phyloP scores from a whole-genome alignment of 1,140 invertebrate species.

The Homarus americanus region DNA sequence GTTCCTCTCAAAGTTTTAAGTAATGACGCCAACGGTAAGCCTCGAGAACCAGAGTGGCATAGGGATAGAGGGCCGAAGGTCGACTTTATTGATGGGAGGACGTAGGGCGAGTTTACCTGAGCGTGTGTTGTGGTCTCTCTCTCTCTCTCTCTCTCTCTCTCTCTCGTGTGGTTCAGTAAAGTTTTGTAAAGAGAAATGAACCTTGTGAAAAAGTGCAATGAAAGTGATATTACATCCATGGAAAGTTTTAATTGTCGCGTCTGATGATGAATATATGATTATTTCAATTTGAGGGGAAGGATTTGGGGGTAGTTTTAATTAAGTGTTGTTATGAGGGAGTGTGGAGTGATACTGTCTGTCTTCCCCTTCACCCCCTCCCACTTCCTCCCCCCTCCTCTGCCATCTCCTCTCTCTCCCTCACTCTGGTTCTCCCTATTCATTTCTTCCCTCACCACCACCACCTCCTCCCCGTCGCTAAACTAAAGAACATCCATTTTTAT shows the following conservation, averaged over 20 bases:
- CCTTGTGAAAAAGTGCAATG: slow-evolving; percentile 65
- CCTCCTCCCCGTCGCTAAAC: no score
- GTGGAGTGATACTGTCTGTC: slow-evolving; percentile 15
- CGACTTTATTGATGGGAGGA: neutral
- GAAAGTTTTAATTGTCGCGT: slow-evolving; percentile 69
- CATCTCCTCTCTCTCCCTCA: no score
- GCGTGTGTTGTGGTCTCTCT: neutral
- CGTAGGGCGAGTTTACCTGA: slow-evolving; percentile 19
- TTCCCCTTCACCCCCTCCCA: no score
- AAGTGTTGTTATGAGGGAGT: slow-evolving; percentile 41
- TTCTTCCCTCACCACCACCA: no score
- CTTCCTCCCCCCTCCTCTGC: no score
- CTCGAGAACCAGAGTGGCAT: slow-evolving; percentile 29
- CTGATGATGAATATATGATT: slow-evolving; percentile 74
- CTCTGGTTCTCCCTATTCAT: no score
- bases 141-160: neutral
- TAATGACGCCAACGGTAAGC: slow-evolving; percentile 61
- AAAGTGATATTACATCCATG: slow-evolving; percentile 61
- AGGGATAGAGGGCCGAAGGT: neutral
- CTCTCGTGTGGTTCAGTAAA: slow-evolving; percentile 37
- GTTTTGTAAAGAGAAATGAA: slow-evolving; percentile 60
- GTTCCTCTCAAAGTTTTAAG: slow-evolving; percentile 67
- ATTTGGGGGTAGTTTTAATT: slow-evolving; percentile 32
- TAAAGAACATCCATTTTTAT: no score
- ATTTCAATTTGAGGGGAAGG: slow-evolving; percentile 48